These are phyloP conservation scores for Mactromeris polynyma DNA, from an alignment of 2,888 invertebrate genomes.

Conservation along the genomic window DNA sequence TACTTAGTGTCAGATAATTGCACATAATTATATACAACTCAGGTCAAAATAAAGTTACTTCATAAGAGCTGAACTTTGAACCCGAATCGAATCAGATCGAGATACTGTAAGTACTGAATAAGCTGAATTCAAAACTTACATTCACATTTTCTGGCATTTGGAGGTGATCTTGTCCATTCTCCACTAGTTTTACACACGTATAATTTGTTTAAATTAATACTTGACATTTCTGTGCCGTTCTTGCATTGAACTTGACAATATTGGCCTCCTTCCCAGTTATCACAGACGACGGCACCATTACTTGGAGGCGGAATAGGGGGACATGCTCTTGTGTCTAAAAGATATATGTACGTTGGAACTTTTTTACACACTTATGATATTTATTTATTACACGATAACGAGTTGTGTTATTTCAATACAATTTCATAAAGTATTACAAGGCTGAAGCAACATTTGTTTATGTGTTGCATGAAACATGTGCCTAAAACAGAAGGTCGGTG, in stretches of 20 bases:
- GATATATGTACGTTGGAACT: no score
- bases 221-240: constrained; percentile 42
- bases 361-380: background rate
- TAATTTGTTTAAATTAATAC: constrained; percentile 32
- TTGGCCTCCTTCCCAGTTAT: constrained; percentile 58
- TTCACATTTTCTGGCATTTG: background rate
- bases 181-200: constrained; percentile 35
- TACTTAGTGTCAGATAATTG: no score
- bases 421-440: no score
- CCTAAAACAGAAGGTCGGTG: no score
- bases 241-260: constrained; percentile 60
- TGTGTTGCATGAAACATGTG: no score
- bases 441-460: no score
- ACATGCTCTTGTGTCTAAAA: constrained; percentile 6
- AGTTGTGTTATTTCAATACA: no score
- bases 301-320: constrained; percentile 27
- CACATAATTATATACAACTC: no score
- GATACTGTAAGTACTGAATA: background rate
- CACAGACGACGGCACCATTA: constrained; percentile 61
- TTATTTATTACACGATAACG: no score
- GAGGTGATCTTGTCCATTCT: background rate
- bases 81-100: no score
- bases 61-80: no score
- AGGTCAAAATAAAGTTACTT: no score
- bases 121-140: background rate